Evolutionary conservation across 2,888 invertebrate species (phyloP).

Genomic region (Fragum sueziense): DNA sequence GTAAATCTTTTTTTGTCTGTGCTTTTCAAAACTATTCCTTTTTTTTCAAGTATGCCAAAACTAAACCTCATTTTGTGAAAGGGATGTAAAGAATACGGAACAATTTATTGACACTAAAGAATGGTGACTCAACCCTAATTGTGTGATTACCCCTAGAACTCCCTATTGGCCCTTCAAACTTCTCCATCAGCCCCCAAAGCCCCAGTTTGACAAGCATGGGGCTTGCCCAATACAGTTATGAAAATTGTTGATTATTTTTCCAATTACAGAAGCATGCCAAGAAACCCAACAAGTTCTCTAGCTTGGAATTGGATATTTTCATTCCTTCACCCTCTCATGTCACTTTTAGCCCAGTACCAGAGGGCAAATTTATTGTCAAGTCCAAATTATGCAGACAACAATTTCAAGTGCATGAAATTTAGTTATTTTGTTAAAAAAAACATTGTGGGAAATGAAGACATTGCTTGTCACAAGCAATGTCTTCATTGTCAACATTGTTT

Average conservation of each 20-base stretch:
- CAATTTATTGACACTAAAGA: constrained; percentile 22
- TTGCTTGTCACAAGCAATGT: too few relatives aligned
- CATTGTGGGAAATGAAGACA: too few relatives aligned
- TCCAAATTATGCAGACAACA: too few relatives aligned
- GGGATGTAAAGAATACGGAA: neutral
- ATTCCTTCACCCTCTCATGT: neutral
- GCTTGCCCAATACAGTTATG: constrained; percentile 15
- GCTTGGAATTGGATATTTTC: neutral
- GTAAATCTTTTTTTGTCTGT: too few relatives aligned
- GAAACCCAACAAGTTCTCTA: constrained; percentile 13
- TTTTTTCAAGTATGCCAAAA: too few relatives aligned
- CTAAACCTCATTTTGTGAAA: too few relatives aligned
- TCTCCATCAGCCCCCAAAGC: constrained; percentile 1
- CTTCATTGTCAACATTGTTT: too few relatives aligned
- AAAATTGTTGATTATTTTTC: constrained; percentile 21
- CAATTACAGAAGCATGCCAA: constrained; percentile 8
- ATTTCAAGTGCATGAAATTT: too few relatives aligned
- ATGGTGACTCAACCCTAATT: constrained; percentile 22
- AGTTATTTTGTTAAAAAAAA: too few relatives aligned
- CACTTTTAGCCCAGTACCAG: too few relatives aligned
- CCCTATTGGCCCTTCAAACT: constrained; percentile 7
- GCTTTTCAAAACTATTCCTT: too few relatives aligned
- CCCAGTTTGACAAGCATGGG: constrained; percentile 8
- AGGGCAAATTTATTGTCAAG: too few relatives aligned
- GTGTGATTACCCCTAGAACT: constrained; percentile 12